Evolutionary conservation across 2,888 invertebrate genomes (phyloP).

Genomic region (Lottia gigantea): DNA sequence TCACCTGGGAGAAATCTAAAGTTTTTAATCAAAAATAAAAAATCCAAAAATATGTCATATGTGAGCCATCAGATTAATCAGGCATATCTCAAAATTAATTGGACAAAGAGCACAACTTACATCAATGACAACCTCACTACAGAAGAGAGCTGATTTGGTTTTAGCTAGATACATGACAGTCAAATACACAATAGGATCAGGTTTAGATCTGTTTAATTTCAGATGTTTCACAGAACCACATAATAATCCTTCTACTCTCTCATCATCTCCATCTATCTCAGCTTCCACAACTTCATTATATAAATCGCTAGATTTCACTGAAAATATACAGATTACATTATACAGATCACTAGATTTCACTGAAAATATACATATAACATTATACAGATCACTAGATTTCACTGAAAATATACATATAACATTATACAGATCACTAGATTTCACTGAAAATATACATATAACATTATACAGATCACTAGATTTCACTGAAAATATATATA

Average conservation of each 20-base stretch:
- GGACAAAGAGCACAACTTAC: slow-evolving; percentile 58
- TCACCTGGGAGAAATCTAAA: too few relatives aligned
- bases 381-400: too few relatives aligned
- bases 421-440: too few relatives aligned
- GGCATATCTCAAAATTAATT: too few relatives aligned
- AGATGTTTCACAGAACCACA: slow-evolving; percentile 88
- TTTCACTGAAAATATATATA: too few relatives aligned
- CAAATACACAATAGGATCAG: slow-evolving; percentile 82
- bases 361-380: too few relatives aligned
- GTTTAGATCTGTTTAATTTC: slow-evolving; percentile 82
- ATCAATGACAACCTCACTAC: slow-evolving; percentile 68
- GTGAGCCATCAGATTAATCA: too few relatives aligned
- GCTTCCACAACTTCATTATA: slow-evolving; percentile 81
- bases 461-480: too few relatives aligned
- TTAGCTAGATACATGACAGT: slow-evolving; percentile 85
- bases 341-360: not conserved
- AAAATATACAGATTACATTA: slow-evolving; percentile 15
- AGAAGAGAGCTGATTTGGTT: slow-evolving; percentile 76
- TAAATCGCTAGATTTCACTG: slow-evolving; percentile 82
- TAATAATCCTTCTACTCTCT: slow-evolving; percentile 79
- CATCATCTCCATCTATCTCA: slow-evolving; percentile 82
- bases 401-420: too few relatives aligned
- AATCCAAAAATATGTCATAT: too few relatives aligned
- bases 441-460: too few relatives aligned
- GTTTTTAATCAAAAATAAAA: too few relatives aligned